These are phyloP conservation scores for Hassar affinis DNA, from an alignment of 2,113 vertebrate species.

Conservation along the genomic window DNA sequence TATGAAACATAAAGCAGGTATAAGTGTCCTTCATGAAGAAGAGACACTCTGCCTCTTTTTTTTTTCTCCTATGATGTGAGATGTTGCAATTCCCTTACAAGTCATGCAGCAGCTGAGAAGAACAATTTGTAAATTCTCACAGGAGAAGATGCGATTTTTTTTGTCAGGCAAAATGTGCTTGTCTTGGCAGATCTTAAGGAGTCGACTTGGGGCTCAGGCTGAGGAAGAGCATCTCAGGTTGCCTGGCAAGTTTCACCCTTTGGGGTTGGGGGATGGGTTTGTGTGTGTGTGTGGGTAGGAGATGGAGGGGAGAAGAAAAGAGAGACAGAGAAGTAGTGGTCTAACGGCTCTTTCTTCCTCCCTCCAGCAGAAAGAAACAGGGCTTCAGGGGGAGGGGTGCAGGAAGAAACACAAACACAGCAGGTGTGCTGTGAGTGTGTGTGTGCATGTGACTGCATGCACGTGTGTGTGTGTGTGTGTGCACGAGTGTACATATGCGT, in stretches of 20 bases:
- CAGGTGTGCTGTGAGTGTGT: slow-evolving; percentile 64
- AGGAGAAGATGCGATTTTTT: background rate
- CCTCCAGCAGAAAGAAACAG: slow-evolving; percentile 67
- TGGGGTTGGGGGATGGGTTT: slow-evolving; percentile 45
- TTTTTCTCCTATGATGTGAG: background rate
- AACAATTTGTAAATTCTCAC: background rate
- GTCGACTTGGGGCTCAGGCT: slow-evolving; percentile 50
- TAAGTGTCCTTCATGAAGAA: background rate
- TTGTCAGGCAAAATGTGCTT: background rate
- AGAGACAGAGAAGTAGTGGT: slow-evolving; percentile 65
- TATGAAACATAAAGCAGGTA: background rate
- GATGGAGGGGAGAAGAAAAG: slow-evolving; percentile 3
- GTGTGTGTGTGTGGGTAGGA: slow-evolving; percentile 25
- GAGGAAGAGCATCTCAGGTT: slow-evolving; percentile 67
- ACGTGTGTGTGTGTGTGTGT: background rate
- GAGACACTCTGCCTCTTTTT: background rate
- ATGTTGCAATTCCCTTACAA: slow-evolving; percentile 1
- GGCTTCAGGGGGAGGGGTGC: slow-evolving; percentile 33
- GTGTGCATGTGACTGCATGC: slow-evolving; percentile 9
- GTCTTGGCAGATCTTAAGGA: slow-evolving; percentile 23
- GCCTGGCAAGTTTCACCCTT: slow-evolving; percentile 64
- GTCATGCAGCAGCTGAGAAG: slow-evolving; percentile 19
- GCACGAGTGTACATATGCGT: background rate
- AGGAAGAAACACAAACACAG: slow-evolving; percentile 66
- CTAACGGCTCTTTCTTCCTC: slow-evolving; percentile 65